Conservation (phyloP, 2,888 invertebrate genomes). For the Catonia carolina region DNA sequence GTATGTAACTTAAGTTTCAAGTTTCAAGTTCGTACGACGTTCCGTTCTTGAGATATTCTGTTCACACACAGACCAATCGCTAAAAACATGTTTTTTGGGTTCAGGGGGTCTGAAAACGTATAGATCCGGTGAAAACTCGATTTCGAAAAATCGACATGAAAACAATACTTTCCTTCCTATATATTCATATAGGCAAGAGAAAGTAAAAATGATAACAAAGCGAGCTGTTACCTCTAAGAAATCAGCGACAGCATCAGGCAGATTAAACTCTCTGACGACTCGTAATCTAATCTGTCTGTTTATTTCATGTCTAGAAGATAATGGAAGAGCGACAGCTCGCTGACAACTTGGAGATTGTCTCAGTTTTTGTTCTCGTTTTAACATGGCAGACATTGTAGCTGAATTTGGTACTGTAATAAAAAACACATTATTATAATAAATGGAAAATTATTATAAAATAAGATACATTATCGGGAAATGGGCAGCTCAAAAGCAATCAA, state of each 20-base stretch:
- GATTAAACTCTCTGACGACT: slow-evolving; percentile 88
- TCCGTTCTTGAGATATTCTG: too few relatives aligned
- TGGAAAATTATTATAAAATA: neutral
- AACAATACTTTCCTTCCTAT: too few relatives aligned
- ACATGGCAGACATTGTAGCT: slow-evolving; percentile 68
- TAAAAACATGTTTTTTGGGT: too few relatives aligned
- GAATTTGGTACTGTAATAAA: slow-evolving; percentile 60
- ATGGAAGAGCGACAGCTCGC: slow-evolving; percentile 65
- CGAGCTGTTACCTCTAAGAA: slow-evolving; percentile 55
- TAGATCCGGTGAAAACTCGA: too few relatives aligned
- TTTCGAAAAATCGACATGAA: too few relatives aligned
- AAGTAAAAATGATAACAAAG: too few relatives aligned
- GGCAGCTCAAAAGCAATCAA: neutral
- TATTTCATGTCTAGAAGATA: slow-evolving; percentile 70
- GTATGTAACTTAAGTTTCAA: too few relatives aligned
- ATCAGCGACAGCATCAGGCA: slow-evolving; percentile 82
- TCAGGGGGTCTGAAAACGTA: too few relatives aligned
- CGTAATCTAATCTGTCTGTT: slow-evolving; percentile 68
- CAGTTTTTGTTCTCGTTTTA: slow-evolving; percentile 78
- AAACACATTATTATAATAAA: neutral
- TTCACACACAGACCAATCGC: too few relatives aligned
- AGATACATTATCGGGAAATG: neutral
- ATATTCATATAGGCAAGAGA: too few relatives aligned
- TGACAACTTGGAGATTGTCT: slow-evolving; percentile 71
- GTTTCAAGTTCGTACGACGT: too few relatives aligned